Conservation (phyloP, 2,113 vertebrate species). For the Pao palembangensis region DNA sequence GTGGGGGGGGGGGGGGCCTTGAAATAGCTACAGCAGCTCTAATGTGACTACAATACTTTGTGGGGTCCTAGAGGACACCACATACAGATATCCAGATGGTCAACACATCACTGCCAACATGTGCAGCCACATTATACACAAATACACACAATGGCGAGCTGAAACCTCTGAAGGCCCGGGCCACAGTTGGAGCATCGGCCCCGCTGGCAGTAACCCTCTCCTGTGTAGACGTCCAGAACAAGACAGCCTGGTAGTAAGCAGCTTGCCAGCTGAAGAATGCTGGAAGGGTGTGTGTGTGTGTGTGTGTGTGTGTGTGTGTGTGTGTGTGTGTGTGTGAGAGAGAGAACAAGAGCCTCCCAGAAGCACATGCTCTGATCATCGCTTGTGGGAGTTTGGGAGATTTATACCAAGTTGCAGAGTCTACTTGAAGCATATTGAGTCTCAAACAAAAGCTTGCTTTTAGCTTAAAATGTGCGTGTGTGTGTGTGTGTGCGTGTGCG, state of each 20-base stretch:
- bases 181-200: conserved; percentile 47
- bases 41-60: conserved; percentile 41
- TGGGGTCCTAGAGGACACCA: conserved; percentile 59
- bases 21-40: conserved; percentile 65
- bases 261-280: conserved; percentile 65
- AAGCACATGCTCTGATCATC: conserved; percentile 55
- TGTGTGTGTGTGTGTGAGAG: conserved; percentile 14
- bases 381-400: conserved; percentile 56
- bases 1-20: conserved; percentile 40
- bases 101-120: conserved; percentile 54
- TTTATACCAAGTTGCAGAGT: conserved; percentile 58
- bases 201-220: conserved; percentile 52
- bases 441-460: conserved; percentile 58
- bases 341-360: conserved; percentile 17
- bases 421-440: conserved; percentile 50
- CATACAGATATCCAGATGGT: conserved; percentile 71
- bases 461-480: conserved; percentile 41
- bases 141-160: conserved; percentile 40
- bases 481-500: conserved; percentile 5
- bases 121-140: conserved; percentile 54
- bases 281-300: conserved; percentile 27
- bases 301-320: conserved; percentile 12
- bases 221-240: conserved; percentile 58
- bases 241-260: conserved; percentile 53
- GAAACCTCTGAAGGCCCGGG: conserved; percentile 62